Evolutionary conservation across 1,140 invertebrate genomes (phyloP), one percentile per base, ranked within the genome.

Genomic region (Gryllus bimaculatus): DNA sequence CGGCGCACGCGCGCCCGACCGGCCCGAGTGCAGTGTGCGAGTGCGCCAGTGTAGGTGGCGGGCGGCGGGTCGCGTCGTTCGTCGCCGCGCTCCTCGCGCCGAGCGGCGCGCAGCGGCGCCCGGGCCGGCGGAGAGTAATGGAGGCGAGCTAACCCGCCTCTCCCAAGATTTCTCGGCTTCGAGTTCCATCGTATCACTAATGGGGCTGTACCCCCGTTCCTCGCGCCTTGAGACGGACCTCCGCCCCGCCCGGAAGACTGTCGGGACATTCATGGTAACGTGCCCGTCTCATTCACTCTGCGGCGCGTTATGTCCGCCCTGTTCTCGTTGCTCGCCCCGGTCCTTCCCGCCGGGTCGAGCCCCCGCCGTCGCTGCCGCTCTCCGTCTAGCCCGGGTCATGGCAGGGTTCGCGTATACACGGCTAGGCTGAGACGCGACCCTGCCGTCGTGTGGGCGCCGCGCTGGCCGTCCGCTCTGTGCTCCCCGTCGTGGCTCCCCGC

Each of bases 131-230:
- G 54, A 66, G 54, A 66, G 54, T 66, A n/a, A 66, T 66, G 54
- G 54, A 66, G 54, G 54, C 54, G 54, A 66, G 54, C 54, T 66
- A 66, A 66, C 54, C 54, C 54, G 54, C 84, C 83, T n/a, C 84
- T 85, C 90, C 89, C 93, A 95, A 93, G 92, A 96, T 96, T 96
- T 94, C 94, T 90, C 93, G 94, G 89, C 93, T n/a, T 95, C 93
- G 94, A 95, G 91, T 94, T 95, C n/a, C 89, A 92, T 95, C 89
- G 94, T n/a, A n/a, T n/a, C n/a, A 95, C 90, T 94, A 94, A 95
- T 96, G 94, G 94, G 94, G 94, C 92, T 93, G 95, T 88, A 95
- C 94, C 90, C 94, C 94, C 92, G 94, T 95, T 92, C 93, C 95
- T 90, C 93, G 92, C 90, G 92, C 90, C 94, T 94, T 91, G 93